Percentiles rank a stretch among this genome's conserved stretches.
phyloP scores from a whole-genome alignment of 2,113 vertebrate genomes.

The Thinocorus orbignyianus region DNA sequence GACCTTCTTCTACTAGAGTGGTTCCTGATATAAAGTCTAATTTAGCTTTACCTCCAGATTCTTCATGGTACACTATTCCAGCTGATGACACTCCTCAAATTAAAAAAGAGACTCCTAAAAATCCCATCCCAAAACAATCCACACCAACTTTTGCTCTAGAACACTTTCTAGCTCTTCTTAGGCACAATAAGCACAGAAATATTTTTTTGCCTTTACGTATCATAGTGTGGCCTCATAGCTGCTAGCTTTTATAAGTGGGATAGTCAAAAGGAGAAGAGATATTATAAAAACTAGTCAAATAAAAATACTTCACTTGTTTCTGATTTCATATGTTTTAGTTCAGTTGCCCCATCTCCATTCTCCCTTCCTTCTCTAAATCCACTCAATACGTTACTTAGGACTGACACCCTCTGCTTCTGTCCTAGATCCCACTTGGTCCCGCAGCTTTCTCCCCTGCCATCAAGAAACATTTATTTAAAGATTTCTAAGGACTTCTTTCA shows the following conservation, averaged over 20 bases:
- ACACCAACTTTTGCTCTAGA: not conserved
- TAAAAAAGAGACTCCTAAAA: not conserved
- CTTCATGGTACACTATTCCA: not conserved
- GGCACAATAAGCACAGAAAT: not conserved
- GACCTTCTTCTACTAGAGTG: not conserved
- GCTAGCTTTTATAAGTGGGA: not conserved
- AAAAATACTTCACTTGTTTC: not conserved
- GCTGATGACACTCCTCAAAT: not conserved
- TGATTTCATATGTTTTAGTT: not conserved
- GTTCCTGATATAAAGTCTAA: not conserved
- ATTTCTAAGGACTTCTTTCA: not conserved
- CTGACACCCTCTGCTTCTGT: not conserved
- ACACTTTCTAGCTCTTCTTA: not conserved
- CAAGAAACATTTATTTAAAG: not conserved
- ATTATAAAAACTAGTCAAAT: not conserved
- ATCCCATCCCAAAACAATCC: not conserved
- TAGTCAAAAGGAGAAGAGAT: not conserved
- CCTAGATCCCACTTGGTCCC: not conserved
- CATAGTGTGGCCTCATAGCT: not conserved
- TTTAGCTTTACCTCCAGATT: not conserved
- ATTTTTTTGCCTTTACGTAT: not conserved
- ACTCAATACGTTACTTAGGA: not conserved
- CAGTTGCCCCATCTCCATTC: not conserved
- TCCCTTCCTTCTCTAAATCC: not conserved
- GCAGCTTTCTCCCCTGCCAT: not conserved